phyloP scores from a whole-genome alignment of 2,888 invertebrate species.

The Pseudococcus jackbeardsleyi region DNA sequence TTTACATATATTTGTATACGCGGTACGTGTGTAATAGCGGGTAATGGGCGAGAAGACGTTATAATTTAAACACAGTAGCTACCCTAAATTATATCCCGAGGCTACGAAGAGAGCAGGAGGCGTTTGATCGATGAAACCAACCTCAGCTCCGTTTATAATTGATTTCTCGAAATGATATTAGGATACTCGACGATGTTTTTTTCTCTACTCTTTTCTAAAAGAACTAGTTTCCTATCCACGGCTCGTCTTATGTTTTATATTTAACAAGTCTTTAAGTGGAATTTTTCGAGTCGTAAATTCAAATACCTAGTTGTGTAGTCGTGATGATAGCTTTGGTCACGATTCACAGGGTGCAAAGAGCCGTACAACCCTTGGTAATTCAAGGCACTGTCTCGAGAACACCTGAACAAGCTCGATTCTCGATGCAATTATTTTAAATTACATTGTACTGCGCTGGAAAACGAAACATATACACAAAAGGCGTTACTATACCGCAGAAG shows the following conservation, averaged over 20 bases:
- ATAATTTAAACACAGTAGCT: slow-evolving; percentile 56
- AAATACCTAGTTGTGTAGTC: background rate
- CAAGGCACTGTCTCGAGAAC: background rate
- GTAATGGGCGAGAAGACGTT: slow-evolving; percentile 53
- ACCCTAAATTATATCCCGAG: slow-evolving; percentile 50
- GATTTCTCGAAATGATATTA: slow-evolving; percentile 56
- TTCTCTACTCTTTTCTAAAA: too few species aligned
- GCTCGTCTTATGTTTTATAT: background rate
- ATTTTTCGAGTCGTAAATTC: slow-evolving; percentile 45
- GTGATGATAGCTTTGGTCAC: slow-evolving; percentile 32
- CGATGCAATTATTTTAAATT: slow-evolving; percentile 35
- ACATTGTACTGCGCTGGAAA: background rate
- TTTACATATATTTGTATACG: slow-evolving; percentile 25
- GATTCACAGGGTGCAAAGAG: slow-evolving; percentile 18
- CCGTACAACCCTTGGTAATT: background rate
- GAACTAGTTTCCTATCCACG: background rate
- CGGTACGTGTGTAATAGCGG: slow-evolving; percentile 13
- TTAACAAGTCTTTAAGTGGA: slow-evolving; percentile 12
- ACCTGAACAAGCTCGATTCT: slow-evolving; percentile 20
- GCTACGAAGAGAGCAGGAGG: background rate
- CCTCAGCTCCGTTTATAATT: slow-evolving; percentile 11
- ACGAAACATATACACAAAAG: slow-evolving; percentile 17
- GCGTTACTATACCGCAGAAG: slow-evolving; percentile 26
- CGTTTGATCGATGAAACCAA: slow-evolving; percentile 49
- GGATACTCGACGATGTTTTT: background rate